Base-by-base conservation (phyloP, 2,888 invertebrate species). In the Cerceris ruficornis region DNA sequence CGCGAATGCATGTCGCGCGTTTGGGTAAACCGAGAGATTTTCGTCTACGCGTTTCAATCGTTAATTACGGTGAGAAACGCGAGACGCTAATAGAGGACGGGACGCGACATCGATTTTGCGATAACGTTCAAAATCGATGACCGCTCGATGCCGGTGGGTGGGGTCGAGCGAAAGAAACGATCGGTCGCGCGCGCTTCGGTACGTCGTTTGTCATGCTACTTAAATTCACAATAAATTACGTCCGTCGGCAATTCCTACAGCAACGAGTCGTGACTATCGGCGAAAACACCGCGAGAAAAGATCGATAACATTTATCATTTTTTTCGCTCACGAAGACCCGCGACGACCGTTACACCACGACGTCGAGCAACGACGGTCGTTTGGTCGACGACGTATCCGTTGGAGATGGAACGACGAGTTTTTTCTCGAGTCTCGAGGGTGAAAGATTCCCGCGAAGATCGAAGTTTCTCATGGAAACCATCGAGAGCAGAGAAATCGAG, bases 201-300 rank as follows among this genome's bases (percentile, higher is more conserved):
- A 39, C 14, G 58, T 41, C 58, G 50, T 50, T 50, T 50, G 54
- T 49, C 60, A 59, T 41, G 52, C 46, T 39, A 55, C 43, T 72
- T 72, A 68, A 67, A 72, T 68, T 67, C 68, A 72, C 68, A 68
- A 60, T 72, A 68, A 54, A 67, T 72, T 59, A 50, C n/a, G n/a
- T 50, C n/a, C 13, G n/a, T n/a, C n/a, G n/a, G 50, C n/a, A 50
- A 50, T 50, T 50, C 11, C 46, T 8, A 6, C 8, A 46, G 5
- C 9, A 6, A 46, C 46, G 54, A 7, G 7, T 8, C 54, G 54
- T 15, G 54, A 54, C 14, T 54, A 54, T 1, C 54, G 54, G 54
- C 14, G 14, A 54, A 15, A 15, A 54, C 7, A 54, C n/a, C 0
- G n/a, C 1, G n/a, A 28, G 28, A 28, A 28, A 28, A 28, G 28